Base-by-base conservation (phyloP, 2,797 vertebrate species). In the Amblyraja radiata region DNA sequence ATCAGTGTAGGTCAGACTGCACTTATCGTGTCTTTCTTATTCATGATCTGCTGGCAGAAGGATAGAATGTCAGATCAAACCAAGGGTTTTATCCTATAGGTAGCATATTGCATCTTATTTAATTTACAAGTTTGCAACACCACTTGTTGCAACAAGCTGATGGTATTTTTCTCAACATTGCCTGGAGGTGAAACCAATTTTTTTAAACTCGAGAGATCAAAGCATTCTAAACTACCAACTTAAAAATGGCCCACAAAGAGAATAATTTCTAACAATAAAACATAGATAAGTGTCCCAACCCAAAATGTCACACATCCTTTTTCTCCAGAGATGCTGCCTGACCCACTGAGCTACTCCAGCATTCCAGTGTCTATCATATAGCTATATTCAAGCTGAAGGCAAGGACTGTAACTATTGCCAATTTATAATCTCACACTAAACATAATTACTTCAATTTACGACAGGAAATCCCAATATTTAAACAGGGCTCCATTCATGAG, bases 131-230 rank as follows among this genome's bases (percentile, higher is more conserved):
- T 36, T 25, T 6, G 7, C 36, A 73, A 73, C 36, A 91, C 46
- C 65, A 39, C 32, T 71, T 71, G 68, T 39, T 9, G 32, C 21
- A 46, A 90, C 61, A 88, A 71, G 21, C 32, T 23, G 16, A 10
- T 71, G 65, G 32, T 73, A 74, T 91, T 74, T 74, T 91, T 36
- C 68, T 91, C 65, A 91, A 14, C 83, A 86, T 63, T 86, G 61
- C 58, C 83, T 86, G 36, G 36, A 74, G 90, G 21, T 54, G 65
- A 73, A 91, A 73, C 14, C 46, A 23, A 23, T 91, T 73, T 73
- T 39, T 32, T 13, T 9, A 71, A 9, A 5, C 36, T 5, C 21
- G 1, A 21, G 16, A 21, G 39, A 83, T 83, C 36, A 18, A 71
- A 68, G 88, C n/a, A 14, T 88, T 21, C 83, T 63, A 65, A 88